A percentile compares a stretch with the other conserved stretches of the same genome.
Evolutionary conservation across 2,888 invertebrate genomes (phyloP).

Genomic region (Aspidapion aeneum): DNA sequence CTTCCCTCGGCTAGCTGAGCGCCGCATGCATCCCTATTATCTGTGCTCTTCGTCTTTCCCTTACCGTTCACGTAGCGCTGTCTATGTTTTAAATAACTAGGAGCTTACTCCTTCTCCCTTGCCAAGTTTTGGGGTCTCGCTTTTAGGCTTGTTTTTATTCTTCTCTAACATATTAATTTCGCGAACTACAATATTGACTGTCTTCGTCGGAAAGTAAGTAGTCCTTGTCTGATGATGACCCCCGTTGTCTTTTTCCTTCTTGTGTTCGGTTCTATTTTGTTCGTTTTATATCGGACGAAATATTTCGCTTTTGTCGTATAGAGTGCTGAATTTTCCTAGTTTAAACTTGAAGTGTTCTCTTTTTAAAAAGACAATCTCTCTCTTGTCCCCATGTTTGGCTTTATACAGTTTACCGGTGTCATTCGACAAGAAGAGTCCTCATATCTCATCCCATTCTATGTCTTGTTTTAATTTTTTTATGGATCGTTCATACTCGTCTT

Average conservation of each 20-base stretch:
- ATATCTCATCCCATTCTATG: too few relatives aligned
- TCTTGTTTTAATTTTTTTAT: too few relatives aligned
- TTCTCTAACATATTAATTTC: constrained; percentile 47
- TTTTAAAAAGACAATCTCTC: constrained; percentile 33
- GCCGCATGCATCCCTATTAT: constrained; percentile 36
- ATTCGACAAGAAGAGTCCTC: not conserved
- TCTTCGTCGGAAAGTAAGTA: constrained; percentile 30
- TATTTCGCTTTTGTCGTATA: constrained; percentile 37
- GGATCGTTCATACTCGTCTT: too few relatives aligned
- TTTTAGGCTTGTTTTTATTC: constrained; percentile 41
- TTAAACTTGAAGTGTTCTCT: constrained; percentile 41
- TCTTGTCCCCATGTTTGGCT: constrained; percentile 25
- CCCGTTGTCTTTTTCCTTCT: constrained; percentile 52
- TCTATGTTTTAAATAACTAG: constrained; percentile 32
- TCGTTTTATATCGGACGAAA: constrained; percentile 42
- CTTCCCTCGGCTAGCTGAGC: constrained; percentile 40
- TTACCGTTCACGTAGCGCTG: constrained; percentile 25
- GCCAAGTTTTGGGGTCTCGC: constrained; percentile 32
- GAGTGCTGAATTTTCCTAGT: constrained; percentile 40
- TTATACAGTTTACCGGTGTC: constrained; percentile 8
- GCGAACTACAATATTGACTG: constrained; percentile 42
- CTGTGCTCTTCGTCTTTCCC: constrained; percentile 25
- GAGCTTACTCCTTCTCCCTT: constrained; percentile 29
- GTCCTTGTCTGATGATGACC: constrained; percentile 44
- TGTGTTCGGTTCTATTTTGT: constrained; percentile 48